A percentile compares a stretch with the other conserved stretches of the same genome.
Conservation (phyloP, 2,797 vertebrate species). For the Sebastes trivittatus region DNA sequence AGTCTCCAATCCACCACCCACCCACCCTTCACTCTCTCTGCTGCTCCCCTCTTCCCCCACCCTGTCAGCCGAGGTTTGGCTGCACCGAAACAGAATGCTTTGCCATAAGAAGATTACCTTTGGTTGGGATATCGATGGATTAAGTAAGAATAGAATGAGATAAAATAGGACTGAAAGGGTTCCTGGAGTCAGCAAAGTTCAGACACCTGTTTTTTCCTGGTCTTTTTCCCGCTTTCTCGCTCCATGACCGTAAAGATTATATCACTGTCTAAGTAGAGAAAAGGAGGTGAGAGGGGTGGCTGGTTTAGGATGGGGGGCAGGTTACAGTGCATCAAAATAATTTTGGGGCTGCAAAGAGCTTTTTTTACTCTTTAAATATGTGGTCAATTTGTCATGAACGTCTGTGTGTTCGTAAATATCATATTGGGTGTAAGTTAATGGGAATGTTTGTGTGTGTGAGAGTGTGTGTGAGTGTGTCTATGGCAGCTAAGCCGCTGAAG, state of each 20-base stretch:
- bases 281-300: constrained; percentile 11
- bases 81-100: constrained; percentile 81
- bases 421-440: constrained; percentile 51
- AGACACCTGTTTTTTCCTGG: constrained; percentile 78
- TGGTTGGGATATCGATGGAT: constrained; percentile 84
- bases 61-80: constrained; percentile 80
- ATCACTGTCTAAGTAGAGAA: constrained; percentile 34
- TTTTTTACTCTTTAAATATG: constrained; percentile 14
- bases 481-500: constrained; percentile 88
- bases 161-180: constrained; percentile 78
- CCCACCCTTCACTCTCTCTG: constrained; percentile 35
- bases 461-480: constrained; percentile 66
- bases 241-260: constrained; percentile 50
- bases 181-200: constrained; percentile 79
- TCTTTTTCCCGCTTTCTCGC: constrained; percentile 31
- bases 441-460: constrained; percentile 40
- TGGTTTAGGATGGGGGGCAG: constrained; percentile 1
- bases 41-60: constrained; percentile 51
- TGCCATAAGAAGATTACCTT: constrained; percentile 86
- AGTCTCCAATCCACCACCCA: constrained; percentile 63
- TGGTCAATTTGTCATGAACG: constrained; percentile 59
- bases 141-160: constrained; percentile 85
- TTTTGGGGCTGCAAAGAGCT: not conserved
- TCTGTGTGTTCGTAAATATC: constrained; percentile 36
- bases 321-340: constrained; percentile 36